Conservation (phyloP, 2,888 invertebrate genomes). For the Rapana venosa region DNA sequence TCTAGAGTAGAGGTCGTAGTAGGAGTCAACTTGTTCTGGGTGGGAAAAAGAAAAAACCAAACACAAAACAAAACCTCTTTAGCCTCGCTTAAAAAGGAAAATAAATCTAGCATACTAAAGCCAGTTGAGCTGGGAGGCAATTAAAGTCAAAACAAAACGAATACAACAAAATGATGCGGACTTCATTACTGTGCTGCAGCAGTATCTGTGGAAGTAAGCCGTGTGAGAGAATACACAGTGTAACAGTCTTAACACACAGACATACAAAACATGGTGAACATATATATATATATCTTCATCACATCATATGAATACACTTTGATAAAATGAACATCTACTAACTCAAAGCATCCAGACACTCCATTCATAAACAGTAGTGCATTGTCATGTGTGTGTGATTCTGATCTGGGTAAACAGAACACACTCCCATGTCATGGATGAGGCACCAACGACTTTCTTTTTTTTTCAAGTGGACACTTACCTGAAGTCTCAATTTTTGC, state of each 20-base stretch:
- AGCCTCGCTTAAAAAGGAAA: neutral
- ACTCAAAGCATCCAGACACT: slow-evolving; percentile 3
- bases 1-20: slow-evolving; percentile 51
- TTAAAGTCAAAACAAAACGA: neutral
- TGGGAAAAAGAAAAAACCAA: slow-evolving; percentile 34
- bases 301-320: neutral
- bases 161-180: neutral
- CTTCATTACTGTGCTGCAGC: neutral
- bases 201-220: neutral
- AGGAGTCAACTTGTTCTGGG: slow-evolving; percentile 49
- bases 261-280: neutral
- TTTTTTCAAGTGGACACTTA: no score
- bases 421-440: neutral
- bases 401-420: neutral
- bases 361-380: neutral
- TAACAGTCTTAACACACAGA: neutral
- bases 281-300: neutral
- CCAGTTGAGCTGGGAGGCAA: neutral
- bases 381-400: neutral
- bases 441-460: no score
- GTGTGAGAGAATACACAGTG: neutral
- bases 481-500: no score
- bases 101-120: slow-evolving; percentile 9
- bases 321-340: neutral
- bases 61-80: slow-evolving; percentile 38